Percentiles rank a stretch among this genome's conserved stretches.
Conservation (phyloP, 1,140 invertebrate species). For the Drosophila ironensis region DNA sequence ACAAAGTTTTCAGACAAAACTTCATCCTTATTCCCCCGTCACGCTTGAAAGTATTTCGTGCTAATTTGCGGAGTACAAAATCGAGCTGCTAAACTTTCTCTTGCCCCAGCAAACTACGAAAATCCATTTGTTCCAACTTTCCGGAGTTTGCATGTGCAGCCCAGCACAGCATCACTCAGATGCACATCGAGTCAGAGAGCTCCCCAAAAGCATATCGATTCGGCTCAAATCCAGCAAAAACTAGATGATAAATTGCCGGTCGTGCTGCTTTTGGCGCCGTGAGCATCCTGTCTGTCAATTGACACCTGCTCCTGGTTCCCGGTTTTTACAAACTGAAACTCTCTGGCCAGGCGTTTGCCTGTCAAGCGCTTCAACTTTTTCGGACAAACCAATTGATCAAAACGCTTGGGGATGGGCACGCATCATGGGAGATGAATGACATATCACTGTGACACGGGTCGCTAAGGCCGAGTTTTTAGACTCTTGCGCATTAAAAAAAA, state of each 20-base stretch:
- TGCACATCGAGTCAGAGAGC: conserved; percentile 13
- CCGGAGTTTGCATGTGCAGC: conserved; percentile 61
- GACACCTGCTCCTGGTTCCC: conserved; percentile 36
- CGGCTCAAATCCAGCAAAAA: conserved; percentile 32
- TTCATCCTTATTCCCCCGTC: background rate
- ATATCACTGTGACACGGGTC: background rate
- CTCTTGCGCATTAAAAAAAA: too few species aligned
- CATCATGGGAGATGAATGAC: conserved; percentile 13
- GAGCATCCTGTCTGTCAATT: conserved; percentile 43
- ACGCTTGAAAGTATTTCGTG: conserved; percentile 12
- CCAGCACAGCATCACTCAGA: conserved; percentile 51
- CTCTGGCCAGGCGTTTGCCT: conserved; percentile 15
- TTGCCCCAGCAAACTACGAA: conserved; percentile 52
- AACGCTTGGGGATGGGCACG: conserved; percentile 16
- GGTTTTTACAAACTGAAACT: too few species aligned
- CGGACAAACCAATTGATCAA: conserved; percentile 44
- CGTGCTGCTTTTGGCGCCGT: conserved; percentile 12
- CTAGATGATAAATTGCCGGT: conserved; percentile 65
- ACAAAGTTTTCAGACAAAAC: conserved; percentile 42
- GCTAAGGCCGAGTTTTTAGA: background rate
- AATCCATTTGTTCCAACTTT: conserved; percentile 70
- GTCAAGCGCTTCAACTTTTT: conserved; percentile 45
- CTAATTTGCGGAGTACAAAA: conserved; percentile 67
- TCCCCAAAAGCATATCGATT: conserved; percentile 34
- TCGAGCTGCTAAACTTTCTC: conserved; percentile 43